Percentiles rank a stretch among this genome's conserved stretches.
Conservation (phyloP, 2,888 invertebrate species). For the Carpatolechia fugitivella region DNA sequence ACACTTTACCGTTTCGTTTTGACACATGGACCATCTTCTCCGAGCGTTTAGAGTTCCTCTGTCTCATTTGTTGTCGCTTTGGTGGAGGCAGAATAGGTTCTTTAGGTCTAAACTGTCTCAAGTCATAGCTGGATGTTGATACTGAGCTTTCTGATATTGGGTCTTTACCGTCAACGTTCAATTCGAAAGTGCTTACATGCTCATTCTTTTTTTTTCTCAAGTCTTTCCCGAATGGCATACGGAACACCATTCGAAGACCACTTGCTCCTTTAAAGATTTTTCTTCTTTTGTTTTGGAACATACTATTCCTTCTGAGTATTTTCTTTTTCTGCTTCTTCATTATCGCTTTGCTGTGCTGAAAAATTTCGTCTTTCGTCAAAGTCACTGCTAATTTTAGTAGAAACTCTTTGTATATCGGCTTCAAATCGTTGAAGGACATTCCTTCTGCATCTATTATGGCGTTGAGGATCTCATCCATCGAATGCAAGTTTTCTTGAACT, state of each 20-base stretch:
- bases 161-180: constrained; percentile 44
- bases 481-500: constrained; percentile 92
- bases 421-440: constrained; percentile 95
- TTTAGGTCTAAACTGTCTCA: constrained; percentile 80
- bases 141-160: constrained; percentile 79
- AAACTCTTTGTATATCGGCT: constrained; percentile 95
- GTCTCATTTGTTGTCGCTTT: constrained; percentile 62
- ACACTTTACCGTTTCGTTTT: constrained; percentile 62
- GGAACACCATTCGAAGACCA: constrained; percentile 82
- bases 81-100: constrained; percentile 65
- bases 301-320: constrained; percentile 78
- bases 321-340: constrained; percentile 91
- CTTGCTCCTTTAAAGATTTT: constrained; percentile 81
- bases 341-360: constrained; percentile 92
- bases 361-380: constrained; percentile 94
- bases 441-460: constrained; percentile 95
- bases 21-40: constrained; percentile 64
- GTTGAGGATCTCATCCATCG: constrained; percentile 91
- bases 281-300: constrained; percentile 77
- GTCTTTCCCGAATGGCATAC: constrained; percentile 77
- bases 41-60: constrained; percentile 62
- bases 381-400: constrained; percentile 92
- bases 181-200: constrained; percentile 40
- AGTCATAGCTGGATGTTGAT: constrained; percentile 81
- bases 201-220: constrained; percentile 51